Evolutionary conservation across 1,140 invertebrate genomes (phyloP).

Genomic region (Drosophila trapezifrons): DNA sequence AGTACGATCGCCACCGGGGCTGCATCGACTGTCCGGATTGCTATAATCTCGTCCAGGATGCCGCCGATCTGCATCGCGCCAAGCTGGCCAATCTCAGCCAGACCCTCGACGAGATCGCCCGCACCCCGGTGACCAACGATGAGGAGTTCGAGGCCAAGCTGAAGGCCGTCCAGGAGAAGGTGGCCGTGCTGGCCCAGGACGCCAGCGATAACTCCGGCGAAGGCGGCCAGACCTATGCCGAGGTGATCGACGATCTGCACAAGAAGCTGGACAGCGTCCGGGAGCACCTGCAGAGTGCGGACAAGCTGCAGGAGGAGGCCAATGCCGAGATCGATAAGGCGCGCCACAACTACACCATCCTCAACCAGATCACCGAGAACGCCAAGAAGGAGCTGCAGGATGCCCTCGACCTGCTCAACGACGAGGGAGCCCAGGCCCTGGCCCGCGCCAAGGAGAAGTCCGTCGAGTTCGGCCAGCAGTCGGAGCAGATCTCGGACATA

Average conservation of each 20-base stretch:
- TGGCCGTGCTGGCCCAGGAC: conserved; percentile 89
- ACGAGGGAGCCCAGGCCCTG: conserved; percentile 91
- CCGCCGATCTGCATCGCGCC: conserved; percentile 91
- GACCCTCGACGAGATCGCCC: conserved; percentile 85
- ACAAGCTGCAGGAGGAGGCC: conserved; percentile 87
- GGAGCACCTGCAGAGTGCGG: conserved; percentile 87
- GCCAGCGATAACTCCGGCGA: conserved; percentile 88
- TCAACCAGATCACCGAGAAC: conserved; percentile 90
- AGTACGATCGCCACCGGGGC: conserved; percentile 92
- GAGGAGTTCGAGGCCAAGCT: conserved; percentile 92
- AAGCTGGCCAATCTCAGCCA: conserved; percentile 90
- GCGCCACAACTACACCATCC: conserved; percentile 88
- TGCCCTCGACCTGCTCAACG: conserved; percentile 90
- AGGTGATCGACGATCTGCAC: conserved; percentile 88
- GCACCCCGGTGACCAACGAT: conserved; percentile 94
- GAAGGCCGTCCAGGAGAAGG: conserved; percentile 88
- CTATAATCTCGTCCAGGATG: conserved; percentile 96
- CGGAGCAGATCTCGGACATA: conserved; percentile 94
- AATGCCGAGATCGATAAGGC: conserved; percentile 87
- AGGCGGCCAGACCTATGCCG: conserved; percentile 87
- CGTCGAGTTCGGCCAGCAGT: conserved; percentile 94
- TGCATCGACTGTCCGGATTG: conserved; percentile 96
- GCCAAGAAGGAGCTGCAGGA: conserved; percentile 90
- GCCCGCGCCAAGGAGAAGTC: conserved; percentile 92
- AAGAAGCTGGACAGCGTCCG: conserved; percentile 88